Evolutionary conservation across 2,113 vertebrate species (phyloP).

Genomic region (Paramisgurnus dabryanus): DNA sequence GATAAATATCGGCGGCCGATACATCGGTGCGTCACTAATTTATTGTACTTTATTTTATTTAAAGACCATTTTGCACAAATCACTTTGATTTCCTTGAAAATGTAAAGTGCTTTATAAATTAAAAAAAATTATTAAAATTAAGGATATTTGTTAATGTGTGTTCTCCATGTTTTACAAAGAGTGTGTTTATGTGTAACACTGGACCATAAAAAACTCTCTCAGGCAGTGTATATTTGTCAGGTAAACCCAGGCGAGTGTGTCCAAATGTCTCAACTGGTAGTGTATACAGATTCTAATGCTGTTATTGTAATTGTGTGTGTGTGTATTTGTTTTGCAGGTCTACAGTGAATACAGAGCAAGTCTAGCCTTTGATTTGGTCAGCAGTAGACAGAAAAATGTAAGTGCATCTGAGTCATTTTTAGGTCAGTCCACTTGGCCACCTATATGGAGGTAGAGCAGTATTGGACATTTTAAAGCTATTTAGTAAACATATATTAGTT

Average conservation of each 20-base stretch:
- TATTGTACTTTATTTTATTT: background rate
- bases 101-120: too few relatives aligned
- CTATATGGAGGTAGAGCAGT: too few relatives aligned
- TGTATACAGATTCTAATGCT: too few relatives aligned
- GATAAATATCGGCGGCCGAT: too few relatives aligned
- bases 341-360: slow-evolving; percentile 98
- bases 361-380: slow-evolving; percentile 97
- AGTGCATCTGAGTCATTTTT: slow-evolving; percentile 59
- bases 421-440: too few relatives aligned
- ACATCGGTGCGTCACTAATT: too few relatives aligned
- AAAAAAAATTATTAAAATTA: background rate
- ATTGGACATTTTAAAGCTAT: too few relatives aligned
- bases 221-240: background rate
- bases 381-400: slow-evolving; percentile 98
- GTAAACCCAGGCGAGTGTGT: too few relatives aligned
- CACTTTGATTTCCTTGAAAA: too few relatives aligned
- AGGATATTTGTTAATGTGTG: background rate
- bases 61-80: too few relatives aligned
- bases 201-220: background rate
- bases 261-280: too few relatives aligned
- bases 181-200: background rate
- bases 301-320: background rate
- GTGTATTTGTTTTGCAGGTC: slow-evolving; percentile 74
- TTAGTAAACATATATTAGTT: background rate
- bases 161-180: background rate